phyloP scores from a whole-genome alignment of 2,113 vertebrate genomes.

The Rhinoptilus africanus region DNA sequence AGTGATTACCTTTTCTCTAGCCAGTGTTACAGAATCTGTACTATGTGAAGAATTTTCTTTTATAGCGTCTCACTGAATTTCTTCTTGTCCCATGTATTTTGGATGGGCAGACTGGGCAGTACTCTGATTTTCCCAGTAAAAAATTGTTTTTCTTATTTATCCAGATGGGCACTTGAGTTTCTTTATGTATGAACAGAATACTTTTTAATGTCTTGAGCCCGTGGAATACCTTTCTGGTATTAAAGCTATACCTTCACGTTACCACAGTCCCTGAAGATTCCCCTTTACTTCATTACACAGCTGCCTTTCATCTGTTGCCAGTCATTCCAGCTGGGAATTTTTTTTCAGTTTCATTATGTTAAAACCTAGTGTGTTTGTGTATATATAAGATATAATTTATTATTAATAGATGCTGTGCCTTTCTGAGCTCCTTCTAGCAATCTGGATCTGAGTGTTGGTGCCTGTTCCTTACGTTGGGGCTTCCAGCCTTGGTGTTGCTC shows the following conservation, averaged over 20 bases:
- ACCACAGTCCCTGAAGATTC: background rate
- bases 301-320: background rate
- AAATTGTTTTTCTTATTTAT: background rate
- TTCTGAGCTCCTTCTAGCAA: background rate
- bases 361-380: background rate
- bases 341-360: background rate
- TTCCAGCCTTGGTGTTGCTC: background rate
- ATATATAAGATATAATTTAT: background rate
- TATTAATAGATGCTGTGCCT: background rate
- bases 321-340: background rate
- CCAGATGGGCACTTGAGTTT: background rate
- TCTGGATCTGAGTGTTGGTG: background rate
- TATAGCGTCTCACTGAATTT: background rate
- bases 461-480: background rate
- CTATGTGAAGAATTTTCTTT: background rate
- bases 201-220: background rate
- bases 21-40: background rate
- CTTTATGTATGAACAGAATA: background rate
- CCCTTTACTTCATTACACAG: background rate
- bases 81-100: background rate
- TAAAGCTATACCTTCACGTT: background rate
- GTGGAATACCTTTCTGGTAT: background rate
- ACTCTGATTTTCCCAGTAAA: background rate
- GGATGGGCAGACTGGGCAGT: background rate
- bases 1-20: background rate